These are phyloP conservation scores for Eidolon helvum DNA, from an alignment of 2,113 vertebrate species.

Conservation along the genomic window DNA sequence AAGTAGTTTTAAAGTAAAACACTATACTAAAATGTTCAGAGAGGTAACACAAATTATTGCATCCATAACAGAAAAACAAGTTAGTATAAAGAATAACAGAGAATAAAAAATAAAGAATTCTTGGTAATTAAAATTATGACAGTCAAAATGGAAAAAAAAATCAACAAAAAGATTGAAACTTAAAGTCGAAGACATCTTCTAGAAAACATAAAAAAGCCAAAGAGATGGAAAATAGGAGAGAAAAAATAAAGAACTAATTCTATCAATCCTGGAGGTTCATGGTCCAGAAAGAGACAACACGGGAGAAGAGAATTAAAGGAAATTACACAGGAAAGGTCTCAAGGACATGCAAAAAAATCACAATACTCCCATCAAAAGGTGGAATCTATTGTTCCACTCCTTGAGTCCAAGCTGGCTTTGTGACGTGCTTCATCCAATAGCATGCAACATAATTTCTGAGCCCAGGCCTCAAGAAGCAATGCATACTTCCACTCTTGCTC, in stretches of 20 bases:
- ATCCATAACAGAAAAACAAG: not conserved
- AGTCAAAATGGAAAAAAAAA: not conserved
- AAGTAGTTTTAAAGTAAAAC: not conserved
- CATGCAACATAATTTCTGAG: not conserved
- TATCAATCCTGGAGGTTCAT: not conserved
- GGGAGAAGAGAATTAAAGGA: not conserved
- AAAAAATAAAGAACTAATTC: not conserved
- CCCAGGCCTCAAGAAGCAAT: not conserved
- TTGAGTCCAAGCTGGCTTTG: not conserved
- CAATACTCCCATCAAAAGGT: not conserved
- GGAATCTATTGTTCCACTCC: not conserved
- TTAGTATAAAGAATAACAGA: not conserved
- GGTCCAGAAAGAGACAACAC: not conserved
- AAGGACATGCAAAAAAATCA: not conserved
- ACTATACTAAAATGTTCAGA: not conserved
- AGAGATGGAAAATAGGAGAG: not conserved
- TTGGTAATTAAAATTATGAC: not conserved
- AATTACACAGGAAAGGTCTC: not conserved
- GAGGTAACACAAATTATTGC: not conserved
- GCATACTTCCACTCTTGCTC: not conserved
- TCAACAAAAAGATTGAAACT: not conserved
- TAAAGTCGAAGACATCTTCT: not conserved
- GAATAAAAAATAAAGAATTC: not conserved
- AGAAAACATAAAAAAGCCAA: not conserved
- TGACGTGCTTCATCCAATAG: not conserved